A percentile compares a stretch with the other conserved stretches of the same genome.
Evolutionary conservation across 2,797 vertebrate genomes (phyloP).

Genomic region (Sandelia bainsii): DNA sequence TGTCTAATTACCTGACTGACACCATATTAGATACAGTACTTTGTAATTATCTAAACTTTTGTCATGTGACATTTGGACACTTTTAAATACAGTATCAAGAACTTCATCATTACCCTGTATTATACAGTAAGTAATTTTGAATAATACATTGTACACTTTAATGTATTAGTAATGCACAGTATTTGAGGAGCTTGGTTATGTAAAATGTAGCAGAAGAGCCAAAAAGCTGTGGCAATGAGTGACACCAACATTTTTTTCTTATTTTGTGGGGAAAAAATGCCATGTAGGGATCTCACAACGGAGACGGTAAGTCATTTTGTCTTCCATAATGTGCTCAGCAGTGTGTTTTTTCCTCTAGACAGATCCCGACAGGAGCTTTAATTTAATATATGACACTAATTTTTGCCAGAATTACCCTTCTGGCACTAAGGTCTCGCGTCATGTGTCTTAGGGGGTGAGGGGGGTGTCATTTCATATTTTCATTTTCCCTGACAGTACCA

Average conservation of each 20-base stretch:
- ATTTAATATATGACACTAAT: constrained; percentile 65
- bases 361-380: constrained; percentile 57
- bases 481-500: constrained; percentile 51
- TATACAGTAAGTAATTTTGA: not conserved
- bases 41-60: constrained; percentile 1
- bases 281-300: not conserved
- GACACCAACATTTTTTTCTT: constrained; percentile 12
- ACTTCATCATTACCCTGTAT: not conserved
- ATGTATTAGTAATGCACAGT: not conserved
- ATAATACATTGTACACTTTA: not conserved
- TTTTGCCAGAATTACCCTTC: constrained; percentile 53
- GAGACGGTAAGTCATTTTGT: constrained; percentile 30
- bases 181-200: not conserved
- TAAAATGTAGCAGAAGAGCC: constrained; percentile 7
- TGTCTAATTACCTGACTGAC: not conserved
- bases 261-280: constrained; percentile 3
- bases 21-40: not conserved
- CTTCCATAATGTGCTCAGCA: constrained; percentile 45
- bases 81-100: not conserved
- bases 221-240: constrained; percentile 17
- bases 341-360: constrained; percentile 39
- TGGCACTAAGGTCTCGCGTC: constrained; percentile 51
- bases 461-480: constrained; percentile 52
- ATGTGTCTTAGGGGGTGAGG: constrained; percentile 26
- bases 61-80: not conserved